These are phyloP conservation scores for Kryptopterus vitreolus DNA, from an alignment of 2,797 vertebrate genomes.

Conservation along the genomic window DNA sequence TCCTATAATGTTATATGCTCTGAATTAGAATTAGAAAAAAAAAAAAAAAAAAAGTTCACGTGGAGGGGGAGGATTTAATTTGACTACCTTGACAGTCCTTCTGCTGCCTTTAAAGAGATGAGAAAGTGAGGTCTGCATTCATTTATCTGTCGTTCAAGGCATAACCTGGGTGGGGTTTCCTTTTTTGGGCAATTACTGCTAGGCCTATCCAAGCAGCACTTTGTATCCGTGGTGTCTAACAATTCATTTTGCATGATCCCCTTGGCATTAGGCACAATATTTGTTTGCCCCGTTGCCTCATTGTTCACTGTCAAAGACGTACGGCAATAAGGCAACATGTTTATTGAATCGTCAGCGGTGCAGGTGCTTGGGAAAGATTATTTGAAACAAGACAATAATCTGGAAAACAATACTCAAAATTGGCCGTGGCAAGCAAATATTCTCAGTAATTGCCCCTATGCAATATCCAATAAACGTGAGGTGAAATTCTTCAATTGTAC, in stretches of 20 bases:
- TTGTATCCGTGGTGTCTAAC: constrained; percentile 29
- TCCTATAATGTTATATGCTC: constrained; percentile 78
- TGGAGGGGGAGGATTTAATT: constrained; percentile 29
- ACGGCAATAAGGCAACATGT: constrained; percentile 51
- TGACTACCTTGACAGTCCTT: constrained; percentile 26
- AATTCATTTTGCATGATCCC: constrained; percentile 43
- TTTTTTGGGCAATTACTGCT: constrained; percentile 16
- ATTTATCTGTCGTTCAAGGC: constrained; percentile 29
- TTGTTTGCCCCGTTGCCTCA: constrained; percentile 50
- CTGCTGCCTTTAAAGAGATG: constrained; percentile 23
- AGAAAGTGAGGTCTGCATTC: constrained; percentile 8
- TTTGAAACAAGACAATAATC: constrained; percentile 53
- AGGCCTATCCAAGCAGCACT: constrained; percentile 9
- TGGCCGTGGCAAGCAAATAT: constrained; percentile 49
- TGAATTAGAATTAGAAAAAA: constrained; percentile 47
- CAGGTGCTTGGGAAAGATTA: constrained; percentile 51
- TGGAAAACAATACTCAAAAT: constrained; percentile 50
- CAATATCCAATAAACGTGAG: constrained; percentile 44
- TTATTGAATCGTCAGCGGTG: constrained; percentile 54
- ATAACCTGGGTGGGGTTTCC: constrained; percentile 8
- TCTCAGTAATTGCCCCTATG: constrained; percentile 46
- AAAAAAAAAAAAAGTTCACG: constrained; percentile 16
- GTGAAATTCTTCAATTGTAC: constrained; percentile 34
- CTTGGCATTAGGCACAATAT: constrained; percentile 55
- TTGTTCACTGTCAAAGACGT: constrained; percentile 54